Percentiles rank a stretch among this genome's conserved stretches.
Evolutionary conservation across 2,113 vertebrate genomes (phyloP).

Genomic region (Oreamnos americanus): DNA sequence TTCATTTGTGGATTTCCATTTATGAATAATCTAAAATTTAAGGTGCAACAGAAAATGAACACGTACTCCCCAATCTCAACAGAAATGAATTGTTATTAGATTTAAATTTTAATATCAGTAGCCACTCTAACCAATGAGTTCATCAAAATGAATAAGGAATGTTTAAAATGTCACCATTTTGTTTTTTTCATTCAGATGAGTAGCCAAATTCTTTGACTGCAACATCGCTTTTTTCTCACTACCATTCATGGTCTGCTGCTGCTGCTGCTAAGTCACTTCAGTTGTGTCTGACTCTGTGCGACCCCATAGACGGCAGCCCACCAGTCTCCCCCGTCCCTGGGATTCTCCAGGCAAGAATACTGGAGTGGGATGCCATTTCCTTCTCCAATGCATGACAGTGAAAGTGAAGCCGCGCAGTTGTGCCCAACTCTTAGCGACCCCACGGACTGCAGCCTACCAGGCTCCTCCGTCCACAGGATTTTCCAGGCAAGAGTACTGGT

Average conservation of each 20-base stretch:
- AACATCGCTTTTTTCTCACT: neutral
- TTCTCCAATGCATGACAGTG: no score
- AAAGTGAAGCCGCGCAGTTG: rapidly evolving
- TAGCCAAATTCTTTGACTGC: neutral
- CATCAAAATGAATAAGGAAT: neutral
- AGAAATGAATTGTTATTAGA: neutral
- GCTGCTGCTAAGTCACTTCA: no score
- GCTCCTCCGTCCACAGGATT: no score
- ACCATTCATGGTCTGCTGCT: neutral
- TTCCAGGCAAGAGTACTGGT: no score
- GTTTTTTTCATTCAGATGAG: neutral
- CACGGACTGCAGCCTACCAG: no score
- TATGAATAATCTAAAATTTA: neutral
- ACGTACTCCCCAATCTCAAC: neutral
- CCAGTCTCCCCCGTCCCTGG: no score
- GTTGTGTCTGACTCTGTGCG: no score
- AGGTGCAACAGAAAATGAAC: neutral
- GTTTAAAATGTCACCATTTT: neutral
- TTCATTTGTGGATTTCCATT: neutral
- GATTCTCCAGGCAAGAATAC: no score
- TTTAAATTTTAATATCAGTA: neutral
- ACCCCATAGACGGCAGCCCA: no score
- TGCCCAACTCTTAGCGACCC: rapidly evolving
- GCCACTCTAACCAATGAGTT: neutral
- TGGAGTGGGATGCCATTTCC: no score